phyloP scores from a whole-genome alignment of 2,113 vertebrate species.

The Calidris pugnax region DNA sequence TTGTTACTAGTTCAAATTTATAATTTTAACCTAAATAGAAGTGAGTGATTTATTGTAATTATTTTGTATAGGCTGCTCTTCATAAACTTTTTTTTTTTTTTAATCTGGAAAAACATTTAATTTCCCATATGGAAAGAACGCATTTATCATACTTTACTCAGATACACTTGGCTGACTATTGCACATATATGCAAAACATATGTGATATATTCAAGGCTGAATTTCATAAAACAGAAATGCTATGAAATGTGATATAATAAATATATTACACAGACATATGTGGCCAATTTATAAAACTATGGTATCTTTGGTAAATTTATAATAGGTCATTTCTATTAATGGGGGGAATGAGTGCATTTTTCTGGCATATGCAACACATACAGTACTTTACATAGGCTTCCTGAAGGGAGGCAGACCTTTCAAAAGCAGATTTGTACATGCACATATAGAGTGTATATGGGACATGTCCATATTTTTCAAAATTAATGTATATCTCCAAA shows the following conservation, averaged over 20 bases:
- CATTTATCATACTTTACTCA: slow-evolving; percentile 69
- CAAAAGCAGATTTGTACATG: neutral
- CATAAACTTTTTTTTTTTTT: neutral
- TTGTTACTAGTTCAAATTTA: neutral
- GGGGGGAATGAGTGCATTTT: neutral
- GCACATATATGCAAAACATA: slow-evolving; percentile 67
- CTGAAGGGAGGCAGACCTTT: neutral
- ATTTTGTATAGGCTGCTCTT: slow-evolving; percentile 54
- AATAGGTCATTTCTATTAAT: slow-evolving; percentile 58
- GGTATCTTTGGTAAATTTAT: slow-evolving; percentile 54
- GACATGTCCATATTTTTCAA: neutral
- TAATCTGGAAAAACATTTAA: slow-evolving; percentile 56
- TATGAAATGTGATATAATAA: slow-evolving; percentile 67
- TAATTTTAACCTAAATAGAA: slow-evolving; percentile 23
- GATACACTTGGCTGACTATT: slow-evolving; percentile 44
- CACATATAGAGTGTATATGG: neutral
- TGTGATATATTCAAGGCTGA: slow-evolving; percentile 61
- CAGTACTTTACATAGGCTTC: neutral
- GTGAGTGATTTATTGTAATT: slow-evolving; percentile 60
- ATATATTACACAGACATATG: slow-evolving; percentile 65
- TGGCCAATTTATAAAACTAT: slow-evolving; percentile 56
- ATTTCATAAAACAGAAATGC: slow-evolving; percentile 66
- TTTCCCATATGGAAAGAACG: slow-evolving; percentile 65
- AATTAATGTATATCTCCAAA: neutral
- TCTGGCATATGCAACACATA: neutral